A percentile compares a stretch with the other conserved stretches of the same genome.
Evolutionary conservation across 2,888 invertebrate species (phyloP).

Genomic region (Ypsolopha sequella): DNA sequence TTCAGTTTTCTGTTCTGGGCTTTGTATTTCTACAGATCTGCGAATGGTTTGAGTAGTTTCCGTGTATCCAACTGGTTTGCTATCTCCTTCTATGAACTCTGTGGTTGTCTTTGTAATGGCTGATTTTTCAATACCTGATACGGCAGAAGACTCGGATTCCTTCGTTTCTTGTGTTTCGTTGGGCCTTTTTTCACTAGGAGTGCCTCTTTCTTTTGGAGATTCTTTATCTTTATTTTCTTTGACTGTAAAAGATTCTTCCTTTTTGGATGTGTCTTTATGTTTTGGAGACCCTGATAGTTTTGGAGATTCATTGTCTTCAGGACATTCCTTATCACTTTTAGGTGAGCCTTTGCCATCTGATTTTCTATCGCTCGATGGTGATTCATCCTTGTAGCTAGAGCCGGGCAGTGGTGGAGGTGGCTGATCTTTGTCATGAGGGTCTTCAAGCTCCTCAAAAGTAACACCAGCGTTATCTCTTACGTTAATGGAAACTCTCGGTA

Average conservation of each 20-base stretch:
- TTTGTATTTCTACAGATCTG: slow-evolving; percentile 10
- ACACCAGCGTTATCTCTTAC: slow-evolving; percentile 69
- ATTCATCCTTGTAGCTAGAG: slow-evolving; percentile 9
- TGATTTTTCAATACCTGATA: slow-evolving; percentile 11
- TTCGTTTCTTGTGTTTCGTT: not conserved
- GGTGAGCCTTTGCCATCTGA: slow-evolving; percentile 2
- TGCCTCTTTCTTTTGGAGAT: not conserved
- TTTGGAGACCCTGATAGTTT: too few species aligned
- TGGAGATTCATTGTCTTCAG: slow-evolving; percentile 3
- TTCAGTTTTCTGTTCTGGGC: slow-evolving; percentile 15
- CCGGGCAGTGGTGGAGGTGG: slow-evolving; percentile 22
- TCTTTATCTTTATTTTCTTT: slow-evolving; percentile 7
- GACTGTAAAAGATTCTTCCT: not conserved
- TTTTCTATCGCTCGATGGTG: slow-evolving; percentile 1
- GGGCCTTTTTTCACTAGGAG: slow-evolving; percentile 4
- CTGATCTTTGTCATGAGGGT: slow-evolving; percentile 26
- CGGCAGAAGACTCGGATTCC: slow-evolving; percentile 6
- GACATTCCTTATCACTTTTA: slow-evolving; percentile 1
- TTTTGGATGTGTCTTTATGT: not conserved
- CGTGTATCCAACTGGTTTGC: slow-evolving; percentile 9
- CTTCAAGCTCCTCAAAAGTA: slow-evolving; percentile 41
- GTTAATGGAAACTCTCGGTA: slow-evolving; percentile 78
- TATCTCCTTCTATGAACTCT: slow-evolving; percentile 38
- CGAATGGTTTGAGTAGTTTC: slow-evolving; percentile 4
- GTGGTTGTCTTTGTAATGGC: slow-evolving; percentile 25